A percentile compares a stretch with the other conserved stretches of the same genome.
phyloP scores from a whole-genome alignment of 2,797 vertebrate genomes.

The Epinephelus awoara region DNA sequence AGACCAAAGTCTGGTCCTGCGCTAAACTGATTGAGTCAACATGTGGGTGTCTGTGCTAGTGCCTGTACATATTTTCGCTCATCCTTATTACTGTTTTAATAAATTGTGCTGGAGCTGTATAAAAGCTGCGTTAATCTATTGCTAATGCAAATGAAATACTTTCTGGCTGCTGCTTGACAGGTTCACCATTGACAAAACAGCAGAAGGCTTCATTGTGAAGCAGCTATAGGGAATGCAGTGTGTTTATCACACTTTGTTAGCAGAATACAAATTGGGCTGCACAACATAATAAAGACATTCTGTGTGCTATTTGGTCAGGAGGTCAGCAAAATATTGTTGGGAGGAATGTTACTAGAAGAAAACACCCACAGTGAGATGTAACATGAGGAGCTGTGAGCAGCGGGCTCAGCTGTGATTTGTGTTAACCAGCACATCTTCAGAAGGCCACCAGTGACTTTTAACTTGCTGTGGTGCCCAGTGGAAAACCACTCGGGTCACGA shows the following conservation, averaged over 20 bases:
- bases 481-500: background rate
- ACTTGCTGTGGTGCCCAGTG: background rate
- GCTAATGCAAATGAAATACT: background rate
- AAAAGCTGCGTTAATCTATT: background rate
- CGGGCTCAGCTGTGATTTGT: no score
- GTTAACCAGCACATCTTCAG: background rate
- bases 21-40: background rate
- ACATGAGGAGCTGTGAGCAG: background rate
- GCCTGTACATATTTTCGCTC: background rate
- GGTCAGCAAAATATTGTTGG: background rate
- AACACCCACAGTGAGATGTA: background rate
- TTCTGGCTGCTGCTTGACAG: background rate
- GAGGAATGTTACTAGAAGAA: background rate
- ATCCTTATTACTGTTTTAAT: background rate
- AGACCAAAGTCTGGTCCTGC: background rate
- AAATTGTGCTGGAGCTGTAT: background rate
- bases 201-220: background rate
- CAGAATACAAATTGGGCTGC: background rate
- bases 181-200: background rate
- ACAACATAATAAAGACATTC: background rate
- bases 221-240: background rate
- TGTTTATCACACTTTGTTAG: background rate
- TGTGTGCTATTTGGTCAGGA: background rate
- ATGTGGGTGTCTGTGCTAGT: no score
- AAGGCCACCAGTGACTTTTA: background rate